Evolutionary conservation across 2,797 vertebrate genomes (phyloP), one percentile per base, ranked within the genome.

Genomic region (Catamblyrhynchus diadema): DNA sequence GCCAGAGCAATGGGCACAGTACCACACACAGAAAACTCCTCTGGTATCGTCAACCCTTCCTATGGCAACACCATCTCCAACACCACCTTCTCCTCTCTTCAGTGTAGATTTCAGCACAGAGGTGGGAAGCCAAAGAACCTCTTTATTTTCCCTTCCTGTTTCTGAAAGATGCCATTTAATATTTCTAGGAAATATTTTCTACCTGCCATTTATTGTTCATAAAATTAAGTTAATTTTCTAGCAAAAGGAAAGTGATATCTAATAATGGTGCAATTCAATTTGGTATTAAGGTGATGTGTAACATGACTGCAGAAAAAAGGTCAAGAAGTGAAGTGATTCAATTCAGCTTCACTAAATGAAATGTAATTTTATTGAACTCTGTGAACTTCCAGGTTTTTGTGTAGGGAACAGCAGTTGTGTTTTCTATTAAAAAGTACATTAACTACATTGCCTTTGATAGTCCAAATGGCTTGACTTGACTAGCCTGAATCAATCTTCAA

Each of bases 71-170:
- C 98, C 98, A 28, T 98, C 98, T 92, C 98, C 98, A 83, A 98
- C 99, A 67, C 99, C 98, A 83, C 98, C 99, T 94, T 99, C 99
- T 92, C 99, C 99, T 89, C 98, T 99, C 86, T 99, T 99, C 97
- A 98, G 98, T 77, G 98, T 99, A 21, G 98, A 99, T 96, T 99
- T 99, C 92, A 98, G 98, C 94, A 94, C 98, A 41, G 99, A 99
- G 98, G 99, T 99, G 97, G 80, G 98, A 97, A 88, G 57, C 53
- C 66, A 61, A 30, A 86, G 13, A 75, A 47, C 22, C 33, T 73
- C 9, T 44, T 75, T 79, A n/a, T 91, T 86, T 92, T 79, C 37
- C 33, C 16, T 70, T 86, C 51, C 37, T 73, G 3, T 60, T 90
- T 81, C 51, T 81, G 10, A 89, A 67, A 90, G 65, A 47, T 75